phyloP scores from a whole-genome alignment of 1,140 invertebrate genomes.

The Macrostomum lignano region DNA sequence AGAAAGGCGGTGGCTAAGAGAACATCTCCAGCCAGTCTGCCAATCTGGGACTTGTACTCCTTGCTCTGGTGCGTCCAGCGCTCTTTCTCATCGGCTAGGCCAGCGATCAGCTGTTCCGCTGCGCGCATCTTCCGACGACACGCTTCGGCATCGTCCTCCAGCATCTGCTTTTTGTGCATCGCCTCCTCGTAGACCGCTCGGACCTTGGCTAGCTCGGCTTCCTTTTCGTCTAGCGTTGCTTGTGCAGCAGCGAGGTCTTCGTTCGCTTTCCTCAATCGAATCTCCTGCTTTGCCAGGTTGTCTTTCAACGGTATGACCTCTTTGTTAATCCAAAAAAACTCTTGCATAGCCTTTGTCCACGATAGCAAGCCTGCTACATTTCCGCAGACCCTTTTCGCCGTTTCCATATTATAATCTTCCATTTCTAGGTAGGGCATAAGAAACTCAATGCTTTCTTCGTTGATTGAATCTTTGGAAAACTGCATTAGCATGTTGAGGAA shows the following conservation, averaged over 20 bases:
- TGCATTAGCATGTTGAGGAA: slow-evolving; percentile 65
- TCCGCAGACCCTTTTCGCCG: slow-evolving; percentile 39
- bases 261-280: slow-evolving; percentile 56
- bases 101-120: slow-evolving; percentile 67
- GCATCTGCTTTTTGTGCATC: slow-evolving; percentile 45
- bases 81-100: slow-evolving; percentile 64
- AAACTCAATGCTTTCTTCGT: slow-evolving; percentile 75
- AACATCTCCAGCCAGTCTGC: slow-evolving; percentile 65
- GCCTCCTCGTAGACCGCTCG: slow-evolving; percentile 71
- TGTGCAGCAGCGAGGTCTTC: slow-evolving; percentile 58
- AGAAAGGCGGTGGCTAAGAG: slow-evolving; percentile 66
- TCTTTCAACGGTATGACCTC: slow-evolving; percentile 37
- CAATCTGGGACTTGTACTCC: slow-evolving; percentile 64
- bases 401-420: slow-evolving; percentile 30
- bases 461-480: slow-evolving; percentile 79
- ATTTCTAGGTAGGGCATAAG: slow-evolving; percentile 63
- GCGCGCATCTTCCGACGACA: slow-evolving; percentile 79
- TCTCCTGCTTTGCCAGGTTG: slow-evolving; percentile 66
- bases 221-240: slow-evolving; percentile 55
- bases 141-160: slow-evolving; percentile 52
- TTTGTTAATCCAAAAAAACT: slow-evolving; percentile 69
- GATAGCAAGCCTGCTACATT: slow-evolving; percentile 73
- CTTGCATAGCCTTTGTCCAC: slow-evolving; percentile 83
- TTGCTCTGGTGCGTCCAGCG: slow-evolving; percentile 82
- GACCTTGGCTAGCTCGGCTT: slow-evolving; percentile 54